Base-by-base conservation (phyloP, 30 jellyfish, hydroid and myxozoan genomes). In the Chrysaora quinquecirrha region DNA sequence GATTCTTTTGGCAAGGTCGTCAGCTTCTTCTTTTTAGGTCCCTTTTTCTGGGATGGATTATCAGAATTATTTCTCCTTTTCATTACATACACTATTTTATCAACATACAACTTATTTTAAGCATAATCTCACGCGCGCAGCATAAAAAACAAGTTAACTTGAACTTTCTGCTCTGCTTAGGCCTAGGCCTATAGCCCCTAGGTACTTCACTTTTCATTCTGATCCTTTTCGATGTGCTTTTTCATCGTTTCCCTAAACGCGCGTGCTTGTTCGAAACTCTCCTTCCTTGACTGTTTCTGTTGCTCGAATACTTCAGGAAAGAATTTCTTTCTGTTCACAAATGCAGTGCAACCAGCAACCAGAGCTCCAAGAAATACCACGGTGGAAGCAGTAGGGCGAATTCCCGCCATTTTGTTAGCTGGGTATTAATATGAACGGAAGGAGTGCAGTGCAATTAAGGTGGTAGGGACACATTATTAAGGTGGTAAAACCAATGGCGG, bases 291-390 rank as follows among this genome's bases (percentile, higher is more conserved):
- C 48, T 48, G 14, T 23, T 7, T 71, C 11, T 58, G 60, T 28
- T 62, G 73, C 62, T 82, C 92, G 46, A 65, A 69, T 1, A 82
- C 92, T 19, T 82, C 92, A 30, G 92, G 85, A 74, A 82, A 34
- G 76, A 82, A 48, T 34, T 68, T 61, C 71, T 82, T 82, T 3
- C 92, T 66, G 30, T 82, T 82, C 22, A 21, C 33, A 54, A 82
- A 82, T 28, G 85, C 85, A 69, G 69, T 54, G 30, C 79, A 46
- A 14, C 92, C 92, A 30, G 83, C 21, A 24, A 48, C 63, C 11
- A 82, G 65, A 3, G 62, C 43, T 33, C 49, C 78, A 21, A 43
- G 68, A 34, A 82, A 67, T 1, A 82, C 67, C 16, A 54, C 28
- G 16, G 31, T 75, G 3, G 92, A 38, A 6, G 78, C 30, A 9